A percentile compares a stretch with the other conserved stretches of the same genome.
These are phyloP conservation scores for Macrophya alboannulata DNA, from an alignment of 2,888 invertebrate species.

Conservation along the genomic window DNA sequence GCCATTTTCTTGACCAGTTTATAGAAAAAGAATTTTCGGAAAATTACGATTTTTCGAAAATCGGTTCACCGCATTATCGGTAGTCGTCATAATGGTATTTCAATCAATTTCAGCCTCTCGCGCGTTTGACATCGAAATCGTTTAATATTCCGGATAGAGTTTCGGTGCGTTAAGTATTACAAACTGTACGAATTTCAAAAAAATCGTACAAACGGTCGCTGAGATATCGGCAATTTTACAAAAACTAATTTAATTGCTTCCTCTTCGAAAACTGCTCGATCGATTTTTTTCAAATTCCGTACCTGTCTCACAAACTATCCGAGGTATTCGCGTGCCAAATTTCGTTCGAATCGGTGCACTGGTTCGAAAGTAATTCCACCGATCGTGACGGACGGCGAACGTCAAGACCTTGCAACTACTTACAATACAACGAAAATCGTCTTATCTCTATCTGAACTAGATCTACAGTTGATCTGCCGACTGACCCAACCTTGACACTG, in stretches of 20 bases:
- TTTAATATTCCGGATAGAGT: neutral
- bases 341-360: neutral
- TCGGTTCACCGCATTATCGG: neutral
- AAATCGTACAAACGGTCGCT: neutral
- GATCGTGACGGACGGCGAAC: neutral
- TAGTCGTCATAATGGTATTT: neutral
- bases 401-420: slow-evolving; percentile 1
- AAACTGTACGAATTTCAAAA: neutral
- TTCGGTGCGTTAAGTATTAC: neutral
- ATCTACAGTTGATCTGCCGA: slow-evolving; percentile 28
- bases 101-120: neutral
- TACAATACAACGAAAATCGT: neutral
- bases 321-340: neutral
- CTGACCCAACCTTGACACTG: slow-evolving; percentile 75
- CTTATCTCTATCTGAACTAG: neutral
- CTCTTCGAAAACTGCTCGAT: neutral
- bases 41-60: neutral
- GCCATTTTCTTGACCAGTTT: slow-evolving; percentile 13
- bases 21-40: neutral
- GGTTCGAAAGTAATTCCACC: neutral
- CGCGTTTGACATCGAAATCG: neutral
- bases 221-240: neutral
- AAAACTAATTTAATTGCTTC: neutral
- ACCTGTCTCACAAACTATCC: neutral
- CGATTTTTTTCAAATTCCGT: neutral